Percentiles rank a stretch among this genome's conserved stretches.
Conservation (phyloP, 2,797 vertebrate genomes). For the Nyctalus aviator region DNA sequence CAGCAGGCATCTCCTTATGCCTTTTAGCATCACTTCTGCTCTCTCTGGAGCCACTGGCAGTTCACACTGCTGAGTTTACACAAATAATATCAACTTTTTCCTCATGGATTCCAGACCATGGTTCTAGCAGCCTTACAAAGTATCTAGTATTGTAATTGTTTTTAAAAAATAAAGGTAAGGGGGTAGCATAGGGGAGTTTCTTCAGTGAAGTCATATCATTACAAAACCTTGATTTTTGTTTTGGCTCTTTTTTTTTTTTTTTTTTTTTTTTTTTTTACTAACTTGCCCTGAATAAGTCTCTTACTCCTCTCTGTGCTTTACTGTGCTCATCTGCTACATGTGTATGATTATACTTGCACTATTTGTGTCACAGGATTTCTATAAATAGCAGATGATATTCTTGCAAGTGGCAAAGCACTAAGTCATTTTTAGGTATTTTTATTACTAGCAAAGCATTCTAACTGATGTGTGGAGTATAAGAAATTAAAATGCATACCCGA, state of each 20-base stretch:
- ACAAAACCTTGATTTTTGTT: background rate
- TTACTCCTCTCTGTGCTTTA: background rate
- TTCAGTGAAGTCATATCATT: background rate
- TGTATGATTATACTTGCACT: background rate
- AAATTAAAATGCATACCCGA: background rate
- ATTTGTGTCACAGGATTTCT: background rate
- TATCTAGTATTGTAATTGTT: background rate
- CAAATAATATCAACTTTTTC: background rate
- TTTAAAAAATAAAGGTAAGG: background rate
- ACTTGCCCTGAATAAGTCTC: background rate
- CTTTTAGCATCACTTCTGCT: background rate
- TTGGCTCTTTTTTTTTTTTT: too few relatives aligned
- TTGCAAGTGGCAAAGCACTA: background rate
- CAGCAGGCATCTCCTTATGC: background rate
- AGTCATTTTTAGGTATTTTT: background rate
- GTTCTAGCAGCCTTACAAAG: background rate
- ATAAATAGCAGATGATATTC: slow-evolving; percentile 18
- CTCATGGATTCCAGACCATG: background rate
- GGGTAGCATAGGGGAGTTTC: background rate
- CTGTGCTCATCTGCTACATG: background rate
- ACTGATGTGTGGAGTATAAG: background rate
- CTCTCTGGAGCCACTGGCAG: background rate
- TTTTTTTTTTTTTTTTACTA: background rate
- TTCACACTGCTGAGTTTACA: background rate
- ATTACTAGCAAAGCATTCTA: background rate